Base-by-base conservation (phyloP, 2,113 vertebrate genomes). In the Micronycteris hirsuta region DNA sequence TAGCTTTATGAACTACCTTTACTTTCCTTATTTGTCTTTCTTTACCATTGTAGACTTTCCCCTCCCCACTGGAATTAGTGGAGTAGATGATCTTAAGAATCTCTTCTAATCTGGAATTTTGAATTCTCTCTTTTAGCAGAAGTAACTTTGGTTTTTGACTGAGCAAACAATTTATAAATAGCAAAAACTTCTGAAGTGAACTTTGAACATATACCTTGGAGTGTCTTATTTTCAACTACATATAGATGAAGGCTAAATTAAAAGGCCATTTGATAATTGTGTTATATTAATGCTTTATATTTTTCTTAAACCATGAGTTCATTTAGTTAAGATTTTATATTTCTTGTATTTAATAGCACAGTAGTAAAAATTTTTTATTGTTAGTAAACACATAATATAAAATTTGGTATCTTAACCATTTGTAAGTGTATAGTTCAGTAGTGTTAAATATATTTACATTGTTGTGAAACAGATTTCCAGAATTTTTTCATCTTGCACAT, bases 71-170 rank as follows among this genome's bases (percentile, higher is more conserved):
- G 76, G 36, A 20, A 68, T 91, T 94, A 89, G 26, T 81, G 47
- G 65, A 67, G 41, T 45, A 74, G 28, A 56, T 67, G 33, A 81
- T 47, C 43, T 38, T 5, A 90, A 63, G n/a, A 77, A 74, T 58
- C 14, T 71, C 13, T 85, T 93, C 52, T 14, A 56, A 12, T 78
- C 4, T 81, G 41, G 33, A 92, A 81, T 86, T 87, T n/a, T 93
- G 54, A 61, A 14, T 82, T 91, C n/a, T 90, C 2, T 63, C 41
- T 89, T 86, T 73, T 86, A 80, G 47, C 7, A 92, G 68, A 95
- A 93, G 31, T 73, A 41, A 54, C 26, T 71, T 94, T 92, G 76
- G 10, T 73, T 94, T 94, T 89, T 93, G 74, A 63, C 15, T 91
- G 47, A 95, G 65, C 54, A 77, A 82, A 80, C 19, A 61, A 20